Conservation (phyloP, 2,888 invertebrate species). For the Athetis lepigone region DNA sequence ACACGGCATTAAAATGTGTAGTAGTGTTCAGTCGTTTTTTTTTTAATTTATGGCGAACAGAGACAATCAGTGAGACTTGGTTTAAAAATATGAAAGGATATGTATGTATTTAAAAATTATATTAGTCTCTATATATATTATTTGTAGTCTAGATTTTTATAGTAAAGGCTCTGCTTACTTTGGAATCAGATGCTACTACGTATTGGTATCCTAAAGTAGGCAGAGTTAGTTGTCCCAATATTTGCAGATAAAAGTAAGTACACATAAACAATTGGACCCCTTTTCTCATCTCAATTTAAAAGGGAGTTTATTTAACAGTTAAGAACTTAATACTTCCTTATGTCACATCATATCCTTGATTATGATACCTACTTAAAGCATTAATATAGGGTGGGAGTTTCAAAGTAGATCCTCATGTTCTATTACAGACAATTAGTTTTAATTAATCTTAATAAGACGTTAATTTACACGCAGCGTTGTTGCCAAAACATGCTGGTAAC, state of each 20-base stretch:
- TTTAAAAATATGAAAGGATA: too few relatives aligned
- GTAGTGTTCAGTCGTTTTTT: too few relatives aligned
- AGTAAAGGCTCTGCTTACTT: too few relatives aligned
- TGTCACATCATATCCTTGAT: constrained; percentile 26
- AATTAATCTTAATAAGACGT: constrained; percentile 81
- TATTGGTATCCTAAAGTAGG: too few relatives aligned
- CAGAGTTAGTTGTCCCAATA: too few relatives aligned
- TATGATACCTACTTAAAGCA: constrained; percentile 18
- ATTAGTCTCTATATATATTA: too few relatives aligned
- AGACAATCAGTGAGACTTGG: too few relatives aligned
- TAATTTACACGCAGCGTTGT: constrained; percentile 69
- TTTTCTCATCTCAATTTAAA: constrained; percentile 7
- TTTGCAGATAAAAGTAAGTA: neutral
- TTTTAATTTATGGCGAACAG: too few relatives aligned
- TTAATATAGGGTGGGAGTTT: constrained; percentile 38
- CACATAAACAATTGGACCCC: neutral
- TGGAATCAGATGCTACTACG: too few relatives aligned
- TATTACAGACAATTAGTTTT: constrained; percentile 79
- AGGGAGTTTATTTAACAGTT: neutral
- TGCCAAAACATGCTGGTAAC: constrained; percentile 48
- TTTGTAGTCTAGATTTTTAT: too few relatives aligned
- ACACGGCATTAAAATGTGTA: too few relatives aligned
- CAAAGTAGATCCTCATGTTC: constrained; percentile 65
- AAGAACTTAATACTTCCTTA: constrained; percentile 19
- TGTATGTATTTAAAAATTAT: too few relatives aligned